phyloP scores from a whole-genome alignment of 2,113 vertebrate genomes.

The Salvelinus sp. region DNA sequence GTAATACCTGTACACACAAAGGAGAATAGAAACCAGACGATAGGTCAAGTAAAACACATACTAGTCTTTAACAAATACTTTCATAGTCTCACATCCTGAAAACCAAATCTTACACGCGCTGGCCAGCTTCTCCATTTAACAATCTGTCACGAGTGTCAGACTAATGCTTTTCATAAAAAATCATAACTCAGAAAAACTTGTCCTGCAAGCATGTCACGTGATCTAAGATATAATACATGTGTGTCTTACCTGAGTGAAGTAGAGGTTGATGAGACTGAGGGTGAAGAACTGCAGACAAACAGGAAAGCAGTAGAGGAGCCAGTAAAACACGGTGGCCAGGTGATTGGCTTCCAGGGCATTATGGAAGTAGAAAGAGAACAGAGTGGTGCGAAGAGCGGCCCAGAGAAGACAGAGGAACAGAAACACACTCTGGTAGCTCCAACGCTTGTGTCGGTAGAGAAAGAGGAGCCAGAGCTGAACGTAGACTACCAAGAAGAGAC shows the following conservation, averaged over 20 bases:
- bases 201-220: too few species aligned
- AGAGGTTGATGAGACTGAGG: conserved; percentile 84
- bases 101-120: too few species aligned
- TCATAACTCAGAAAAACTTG: not conserved
- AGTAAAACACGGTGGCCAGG: conserved; percentile 75
- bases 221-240: not conserved
- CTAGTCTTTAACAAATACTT: too few species aligned
- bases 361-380: conserved; percentile 87
- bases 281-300: conserved; percentile 90
- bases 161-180: not conserved
- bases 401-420: conserved; percentile 85
- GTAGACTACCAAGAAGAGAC: conserved; percentile 81
- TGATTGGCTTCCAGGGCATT: conserved; percentile 81
- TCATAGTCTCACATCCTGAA: too few species aligned
- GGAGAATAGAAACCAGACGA: not conserved
- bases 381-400: conserved; percentile 82
- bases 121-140: too few species aligned
- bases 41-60: not conserved
- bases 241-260: conserved; percentile 83
- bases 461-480: conserved; percentile 84
- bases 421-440: conserved; percentile 86
- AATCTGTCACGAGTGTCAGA: too few species aligned
- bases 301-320: conserved; percentile 86
- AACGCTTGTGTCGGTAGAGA: conserved; percentile 80
- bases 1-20: conserved; percentile 73